Conservation (phyloP, 2,888 invertebrate species). For the Fragum whitleyi region DNA sequence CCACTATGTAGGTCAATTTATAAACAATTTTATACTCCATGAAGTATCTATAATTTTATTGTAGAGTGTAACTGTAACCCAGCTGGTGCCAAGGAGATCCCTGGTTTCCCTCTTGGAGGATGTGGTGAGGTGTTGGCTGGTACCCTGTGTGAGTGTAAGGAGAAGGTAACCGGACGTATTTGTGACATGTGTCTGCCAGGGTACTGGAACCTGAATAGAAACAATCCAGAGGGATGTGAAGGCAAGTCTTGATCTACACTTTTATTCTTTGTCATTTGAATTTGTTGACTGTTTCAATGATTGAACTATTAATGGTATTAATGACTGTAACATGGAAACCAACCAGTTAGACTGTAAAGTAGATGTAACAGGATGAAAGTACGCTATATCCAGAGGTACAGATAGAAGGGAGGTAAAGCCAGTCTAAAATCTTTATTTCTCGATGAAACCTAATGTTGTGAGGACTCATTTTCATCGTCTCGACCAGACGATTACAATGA, state of each 20-base stretch:
- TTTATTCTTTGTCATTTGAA: neutral
- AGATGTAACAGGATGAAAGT: too few species aligned
- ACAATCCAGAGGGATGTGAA: slow-evolving; percentile 96
- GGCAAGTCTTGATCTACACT: slow-evolving; percentile 85
- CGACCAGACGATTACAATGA: too few species aligned
- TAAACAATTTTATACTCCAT: too few species aligned
- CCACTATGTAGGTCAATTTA: too few species aligned
- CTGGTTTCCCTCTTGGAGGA: slow-evolving; percentile 89
- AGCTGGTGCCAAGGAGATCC: slow-evolving; percentile 92
- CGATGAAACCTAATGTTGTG: too few species aligned
- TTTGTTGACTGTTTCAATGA: slow-evolving; percentile 88
- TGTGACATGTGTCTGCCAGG: slow-evolving; percentile 97
- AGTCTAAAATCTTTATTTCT: too few species aligned
- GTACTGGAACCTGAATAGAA: slow-evolving; percentile 96
- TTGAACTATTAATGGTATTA: slow-evolving; percentile 95
- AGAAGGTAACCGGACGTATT: slow-evolving; percentile 96
- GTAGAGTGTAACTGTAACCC: slow-evolving; percentile 97
- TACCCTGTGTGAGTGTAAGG: slow-evolving; percentile 97
- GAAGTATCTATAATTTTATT: neutral
- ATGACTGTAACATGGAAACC: slow-evolving; percentile 94
- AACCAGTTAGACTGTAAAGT: too few species aligned
- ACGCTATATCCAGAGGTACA: too few species aligned
- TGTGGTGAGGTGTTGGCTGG: slow-evolving; percentile 89
- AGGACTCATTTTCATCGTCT: too few species aligned
- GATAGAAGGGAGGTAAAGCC: too few species aligned